These are phyloP conservation scores for Phasia obesa DNA, from an alignment of 2,888 invertebrate genomes.

Conservation along the genomic window DNA sequence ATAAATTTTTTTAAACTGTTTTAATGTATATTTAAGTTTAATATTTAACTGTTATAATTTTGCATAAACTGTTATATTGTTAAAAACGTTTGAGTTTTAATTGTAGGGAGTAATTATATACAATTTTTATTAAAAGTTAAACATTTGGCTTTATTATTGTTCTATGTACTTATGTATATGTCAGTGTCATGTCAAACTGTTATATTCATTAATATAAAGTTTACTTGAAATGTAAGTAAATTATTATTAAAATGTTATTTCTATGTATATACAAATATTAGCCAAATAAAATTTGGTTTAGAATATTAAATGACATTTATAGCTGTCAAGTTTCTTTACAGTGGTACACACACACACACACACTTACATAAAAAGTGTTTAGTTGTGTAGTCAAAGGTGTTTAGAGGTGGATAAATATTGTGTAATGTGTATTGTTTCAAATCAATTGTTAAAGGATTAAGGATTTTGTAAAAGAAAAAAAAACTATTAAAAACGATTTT, in stretches of 20 bases:
- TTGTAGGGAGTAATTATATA: constrained; percentile 21
- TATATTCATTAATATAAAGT: constrained; percentile 2
- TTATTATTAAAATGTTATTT: constrained; percentile 9
- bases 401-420: background rate
- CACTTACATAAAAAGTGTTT: constrained; percentile 38
- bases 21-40: too few species aligned
- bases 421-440: constrained; percentile 30
- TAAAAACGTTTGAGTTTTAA: background rate
- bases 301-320: constrained; percentile 32
- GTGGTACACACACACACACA: background rate
- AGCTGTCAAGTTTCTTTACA: constrained; percentile 18
- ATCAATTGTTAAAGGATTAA: constrained; percentile 55
- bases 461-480: constrained; percentile 24
- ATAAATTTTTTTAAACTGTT: too few species aligned
- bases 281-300: background rate
- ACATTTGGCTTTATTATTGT: background rate
- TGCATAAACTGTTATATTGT: constrained; percentile 6
- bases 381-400: constrained; percentile 18
- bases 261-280: background rate
- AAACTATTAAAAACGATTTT: background rate
- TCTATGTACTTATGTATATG: background rate
- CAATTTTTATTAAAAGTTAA: background rate
- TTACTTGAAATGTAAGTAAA: background rate
- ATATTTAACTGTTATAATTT: background rate
- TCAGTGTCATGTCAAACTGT: constrained; percentile 39